Percentiles rank a stretch among this genome's conserved stretches.
These are phyloP conservation scores for Xestia sexstrigata DNA, from an alignment of 2,888 invertebrate genomes.

Conservation along the genomic window DNA sequence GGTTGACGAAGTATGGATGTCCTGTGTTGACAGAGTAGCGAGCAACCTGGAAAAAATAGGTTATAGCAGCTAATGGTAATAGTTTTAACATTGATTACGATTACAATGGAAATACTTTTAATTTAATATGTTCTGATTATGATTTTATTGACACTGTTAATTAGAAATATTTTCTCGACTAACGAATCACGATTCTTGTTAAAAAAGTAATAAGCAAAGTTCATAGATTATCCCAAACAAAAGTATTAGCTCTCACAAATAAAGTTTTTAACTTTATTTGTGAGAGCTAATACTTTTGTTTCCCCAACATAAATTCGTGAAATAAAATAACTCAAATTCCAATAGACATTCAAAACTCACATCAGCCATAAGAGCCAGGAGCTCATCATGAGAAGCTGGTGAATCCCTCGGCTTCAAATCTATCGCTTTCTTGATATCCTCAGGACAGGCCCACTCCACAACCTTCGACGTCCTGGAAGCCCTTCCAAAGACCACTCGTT, in stretches of 20 bases:
- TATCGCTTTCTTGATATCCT: slow-evolving; percentile 92
- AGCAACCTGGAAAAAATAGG: slow-evolving; percentile 78
- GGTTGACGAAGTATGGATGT: slow-evolving; percentile 97
- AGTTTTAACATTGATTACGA: not conserved
- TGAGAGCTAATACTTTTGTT: too few species aligned
- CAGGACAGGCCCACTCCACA: slow-evolving; percentile 95
- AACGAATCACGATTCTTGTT: not conserved
- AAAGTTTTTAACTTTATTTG: too few species aligned
- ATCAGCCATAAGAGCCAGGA: slow-evolving; percentile 92
- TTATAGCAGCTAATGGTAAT: not conserved
- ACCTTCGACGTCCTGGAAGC: slow-evolving; percentile 93
- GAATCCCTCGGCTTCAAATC: slow-evolving; percentile 92
- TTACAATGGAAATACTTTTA: not conserved
- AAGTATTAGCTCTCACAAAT: not conserved
- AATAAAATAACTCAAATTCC: not conserved
- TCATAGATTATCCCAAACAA: not conserved
- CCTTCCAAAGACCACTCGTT: slow-evolving; percentile 94
- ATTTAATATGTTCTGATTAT: not conserved
- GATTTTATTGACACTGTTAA: slow-evolving; percentile 1
- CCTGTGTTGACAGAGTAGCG: slow-evolving; percentile 97
- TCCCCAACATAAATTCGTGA: not conserved
- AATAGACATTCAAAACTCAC: slow-evolving; percentile 86
- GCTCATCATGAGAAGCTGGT: slow-evolving; percentile 92
- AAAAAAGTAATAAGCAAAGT: not conserved
- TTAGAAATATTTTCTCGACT: not conserved